These are phyloP conservation scores for Penaeus japonicus DNA, from an alignment of 1,140 invertebrate genomes.

Conservation along the genomic window DNA sequence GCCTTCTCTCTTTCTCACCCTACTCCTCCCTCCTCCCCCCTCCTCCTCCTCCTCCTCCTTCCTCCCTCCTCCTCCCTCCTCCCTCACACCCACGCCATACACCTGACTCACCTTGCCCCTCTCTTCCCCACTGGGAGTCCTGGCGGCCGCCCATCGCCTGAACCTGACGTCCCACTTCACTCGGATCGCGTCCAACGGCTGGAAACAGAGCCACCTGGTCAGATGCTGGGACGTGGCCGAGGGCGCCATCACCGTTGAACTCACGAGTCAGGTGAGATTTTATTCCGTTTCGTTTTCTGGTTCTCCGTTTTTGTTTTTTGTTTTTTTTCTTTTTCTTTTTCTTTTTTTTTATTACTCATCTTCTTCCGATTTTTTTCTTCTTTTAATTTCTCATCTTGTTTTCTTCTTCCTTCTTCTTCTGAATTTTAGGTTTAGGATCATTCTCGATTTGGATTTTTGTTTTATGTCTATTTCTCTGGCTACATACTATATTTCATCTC, in stretches of 20 bases:
- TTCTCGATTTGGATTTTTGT: too few species aligned
- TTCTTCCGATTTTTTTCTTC: too few species aligned
- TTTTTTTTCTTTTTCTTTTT: neutral
- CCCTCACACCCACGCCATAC: too few species aligned
- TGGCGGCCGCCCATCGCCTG: slow-evolving; percentile 65
- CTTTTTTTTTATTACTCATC: too few species aligned
- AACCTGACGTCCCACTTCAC: slow-evolving; percentile 66
- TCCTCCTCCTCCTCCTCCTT: too few species aligned
- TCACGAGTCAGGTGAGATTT: slow-evolving; percentile 66
- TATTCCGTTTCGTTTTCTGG: too few species aligned
- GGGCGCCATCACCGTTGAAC: slow-evolving; percentile 79
- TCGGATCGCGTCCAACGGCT: slow-evolving; percentile 80
- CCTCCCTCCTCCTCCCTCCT: neutral
- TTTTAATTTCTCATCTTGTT: too few species aligned
- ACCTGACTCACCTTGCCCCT: neutral
- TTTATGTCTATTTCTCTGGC: too few species aligned
- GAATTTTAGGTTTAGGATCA: too few species aligned
- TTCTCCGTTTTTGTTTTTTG: neutral
- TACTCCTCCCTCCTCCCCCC: neutral
- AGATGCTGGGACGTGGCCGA: slow-evolving; percentile 75
- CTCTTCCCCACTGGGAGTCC: slow-evolving; percentile 61
- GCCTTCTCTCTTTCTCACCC: neutral
- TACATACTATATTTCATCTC: too few species aligned
- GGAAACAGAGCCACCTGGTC: slow-evolving; percentile 77
- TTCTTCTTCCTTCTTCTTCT: too few species aligned